These are phyloP conservation scores for Gopherus evgoodei DNA, from an alignment of 2,113 vertebrate genomes.

Conservation along the genomic window DNA sequence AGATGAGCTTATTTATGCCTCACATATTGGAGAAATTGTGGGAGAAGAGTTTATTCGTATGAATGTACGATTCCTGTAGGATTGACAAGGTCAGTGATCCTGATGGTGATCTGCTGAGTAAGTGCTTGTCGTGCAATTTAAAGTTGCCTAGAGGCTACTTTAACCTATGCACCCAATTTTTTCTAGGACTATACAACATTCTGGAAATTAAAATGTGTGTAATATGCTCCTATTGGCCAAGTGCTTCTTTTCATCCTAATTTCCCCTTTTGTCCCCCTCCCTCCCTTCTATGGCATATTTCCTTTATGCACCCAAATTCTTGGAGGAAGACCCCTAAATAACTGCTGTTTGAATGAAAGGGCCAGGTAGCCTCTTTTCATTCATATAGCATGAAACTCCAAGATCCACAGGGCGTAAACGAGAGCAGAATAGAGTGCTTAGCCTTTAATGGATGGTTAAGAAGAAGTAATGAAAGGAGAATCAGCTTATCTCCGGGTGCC, in stretches of 20 bases:
- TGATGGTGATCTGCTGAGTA: conserved; percentile 37
- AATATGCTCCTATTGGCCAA: neutral
- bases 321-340: conserved; percentile 39
- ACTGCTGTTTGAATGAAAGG: conserved; percentile 54
- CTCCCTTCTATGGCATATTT: conserved; percentile 4
- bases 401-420: conserved; percentile 43
- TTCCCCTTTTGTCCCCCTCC: neutral
- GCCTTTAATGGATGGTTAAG: conserved; percentile 74
- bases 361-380: conserved; percentile 37
- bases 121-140: conserved; percentile 36
- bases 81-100: conserved; percentile 56
- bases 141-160: conserved; percentile 48
- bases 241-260: conserved; percentile 9
- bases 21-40: conserved; percentile 35
- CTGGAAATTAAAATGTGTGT: conserved; percentile 12
- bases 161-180: conserved; percentile 34
- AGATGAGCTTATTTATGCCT: conserved; percentile 66
- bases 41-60: conserved; percentile 6
- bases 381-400: neutral
- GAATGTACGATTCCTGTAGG: conserved; percentile 44
- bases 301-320: conserved; percentile 4
- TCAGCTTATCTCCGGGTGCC: conserved; percentile 64
- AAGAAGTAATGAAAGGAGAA: conserved; percentile 69
- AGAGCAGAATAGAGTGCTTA: conserved; percentile 48
- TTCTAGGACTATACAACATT: conserved; percentile 16